Conservation (phyloP, 1,140 invertebrate species). For the Hestina assimilis region DNA sequence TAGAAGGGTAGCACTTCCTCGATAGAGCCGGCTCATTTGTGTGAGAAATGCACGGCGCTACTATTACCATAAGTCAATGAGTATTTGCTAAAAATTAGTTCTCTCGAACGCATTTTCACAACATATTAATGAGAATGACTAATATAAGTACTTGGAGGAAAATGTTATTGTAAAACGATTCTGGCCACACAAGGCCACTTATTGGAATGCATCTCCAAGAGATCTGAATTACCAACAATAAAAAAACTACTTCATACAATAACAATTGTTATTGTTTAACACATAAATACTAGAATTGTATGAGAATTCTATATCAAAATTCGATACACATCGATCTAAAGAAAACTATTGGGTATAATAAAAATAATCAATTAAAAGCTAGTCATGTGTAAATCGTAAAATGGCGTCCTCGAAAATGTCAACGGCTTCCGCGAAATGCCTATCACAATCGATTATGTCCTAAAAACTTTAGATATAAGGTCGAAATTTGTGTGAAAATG, state of each 20-base stretch:
- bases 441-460: constrained; percentile 9
- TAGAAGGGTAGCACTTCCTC: too few relatives aligned
- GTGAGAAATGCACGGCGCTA: too few relatives aligned
- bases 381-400: constrained; percentile 56
- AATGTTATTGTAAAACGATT: too few relatives aligned
- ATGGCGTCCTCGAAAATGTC: constrained; percentile 42
- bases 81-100: too few relatives aligned
- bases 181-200: constrained; percentile 38
- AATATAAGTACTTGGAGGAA: too few relatives aligned
- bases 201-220: constrained; percentile 33
- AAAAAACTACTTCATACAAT: constrained; percentile 3
- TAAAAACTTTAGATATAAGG: constrained; percentile 14
- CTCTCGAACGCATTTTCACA: too few relatives aligned
- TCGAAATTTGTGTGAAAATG: constrained; percentile 11
- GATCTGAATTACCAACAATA: constrained; percentile 18
- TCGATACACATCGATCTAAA: constrained; percentile 42
- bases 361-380: constrained; percentile 49
- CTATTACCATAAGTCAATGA: too few relatives aligned
- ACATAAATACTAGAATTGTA: constrained; percentile 9
- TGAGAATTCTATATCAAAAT: constrained; percentile 33
- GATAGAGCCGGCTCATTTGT: too few relatives aligned
- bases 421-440: constrained; percentile 47
- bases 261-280: constrained; percentile 3
- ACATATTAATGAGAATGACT: too few relatives aligned
- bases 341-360: constrained; percentile 41